These are phyloP conservation scores for Bothrops jararaca DNA, from an alignment of 2,113 vertebrate genomes.

Conservation along the genomic window DNA sequence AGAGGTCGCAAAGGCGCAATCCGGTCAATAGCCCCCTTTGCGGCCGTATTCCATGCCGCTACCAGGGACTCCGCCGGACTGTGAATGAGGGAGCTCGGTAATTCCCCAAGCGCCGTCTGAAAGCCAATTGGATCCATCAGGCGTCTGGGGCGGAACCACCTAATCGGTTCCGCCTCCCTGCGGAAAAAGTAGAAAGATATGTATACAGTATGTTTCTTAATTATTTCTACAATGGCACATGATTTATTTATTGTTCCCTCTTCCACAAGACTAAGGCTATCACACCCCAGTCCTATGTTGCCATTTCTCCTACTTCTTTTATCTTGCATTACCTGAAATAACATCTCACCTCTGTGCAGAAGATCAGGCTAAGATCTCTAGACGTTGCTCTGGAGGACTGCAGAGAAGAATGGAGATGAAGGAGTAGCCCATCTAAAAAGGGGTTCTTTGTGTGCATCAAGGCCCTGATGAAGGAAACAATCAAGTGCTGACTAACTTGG, in stretches of 20 bases:
- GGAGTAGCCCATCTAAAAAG: background rate
- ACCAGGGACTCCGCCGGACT: too few relatives aligned
- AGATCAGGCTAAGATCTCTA: background rate
- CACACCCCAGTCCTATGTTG: background rate
- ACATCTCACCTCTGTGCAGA: conserved; percentile 11
- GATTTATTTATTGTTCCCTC: background rate
- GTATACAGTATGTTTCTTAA: background rate
- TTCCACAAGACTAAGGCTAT: background rate
- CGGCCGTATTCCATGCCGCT: too few relatives aligned
- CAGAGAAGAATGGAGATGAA: background rate
- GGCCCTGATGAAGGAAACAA: conserved; percentile 7
- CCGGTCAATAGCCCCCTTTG: too few relatives aligned
- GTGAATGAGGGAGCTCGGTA: too few relatives aligned
- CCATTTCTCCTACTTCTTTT: background rate
- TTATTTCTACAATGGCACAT: background rate
- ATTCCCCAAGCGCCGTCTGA: too few relatives aligned
- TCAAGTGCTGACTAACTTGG: fast-evolving
- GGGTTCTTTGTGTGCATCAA: background rate
- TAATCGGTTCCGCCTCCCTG: too few relatives aligned
- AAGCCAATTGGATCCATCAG: too few relatives aligned
- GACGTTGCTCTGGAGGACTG: background rate
- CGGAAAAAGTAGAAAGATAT: background rate
- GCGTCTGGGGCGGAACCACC: too few relatives aligned
- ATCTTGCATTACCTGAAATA: background rate
- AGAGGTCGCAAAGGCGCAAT: too few relatives aligned